Conservation (phyloP, 2,113 vertebrate species). For the Eleginops maclovinus region DNA sequence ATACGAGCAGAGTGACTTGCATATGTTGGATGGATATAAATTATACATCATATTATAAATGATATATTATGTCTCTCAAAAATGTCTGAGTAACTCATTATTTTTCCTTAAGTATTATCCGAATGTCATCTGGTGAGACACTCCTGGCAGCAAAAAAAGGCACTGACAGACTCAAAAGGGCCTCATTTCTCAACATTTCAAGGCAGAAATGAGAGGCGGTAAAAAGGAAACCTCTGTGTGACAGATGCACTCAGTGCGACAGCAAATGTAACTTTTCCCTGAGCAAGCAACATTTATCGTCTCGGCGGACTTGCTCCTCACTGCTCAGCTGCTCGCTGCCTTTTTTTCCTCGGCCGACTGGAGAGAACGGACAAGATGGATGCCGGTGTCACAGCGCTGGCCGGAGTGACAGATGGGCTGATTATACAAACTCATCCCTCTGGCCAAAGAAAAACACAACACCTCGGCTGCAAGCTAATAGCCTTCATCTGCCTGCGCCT, state of each 20-base stretch:
- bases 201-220: constrained; percentile 28
- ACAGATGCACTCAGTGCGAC: constrained; percentile 52
- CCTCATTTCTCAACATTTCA: not conserved
- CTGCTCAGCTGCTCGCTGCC: constrained; percentile 46
- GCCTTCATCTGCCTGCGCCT: constrained; percentile 60
- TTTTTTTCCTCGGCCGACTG: constrained; percentile 47
- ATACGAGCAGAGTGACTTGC: constrained; percentile 19
- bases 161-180: constrained; percentile 10
- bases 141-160: constrained; percentile 11
- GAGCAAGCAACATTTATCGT: constrained; percentile 66
- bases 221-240: constrained; percentile 45
- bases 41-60: constrained; percentile 22
- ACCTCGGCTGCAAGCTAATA: constrained; percentile 61
- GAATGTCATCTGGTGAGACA: constrained; percentile 22
- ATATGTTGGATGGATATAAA: constrained; percentile 23
- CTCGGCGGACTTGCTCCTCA: constrained; percentile 53
- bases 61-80: constrained; percentile 13
- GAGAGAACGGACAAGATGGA: constrained; percentile 73
- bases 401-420: constrained; percentile 78
- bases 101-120: constrained; percentile 21
- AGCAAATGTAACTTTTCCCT: constrained; percentile 69
- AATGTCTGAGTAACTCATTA: constrained; percentile 28
- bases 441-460: constrained; percentile 60
- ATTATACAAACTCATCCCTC: constrained; percentile 74
- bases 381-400: constrained; percentile 67